These are phyloP conservation scores for Jordanella pulchra DNA, from an alignment of 2,797 vertebrate genomes.

Conservation along the genomic window DNA sequence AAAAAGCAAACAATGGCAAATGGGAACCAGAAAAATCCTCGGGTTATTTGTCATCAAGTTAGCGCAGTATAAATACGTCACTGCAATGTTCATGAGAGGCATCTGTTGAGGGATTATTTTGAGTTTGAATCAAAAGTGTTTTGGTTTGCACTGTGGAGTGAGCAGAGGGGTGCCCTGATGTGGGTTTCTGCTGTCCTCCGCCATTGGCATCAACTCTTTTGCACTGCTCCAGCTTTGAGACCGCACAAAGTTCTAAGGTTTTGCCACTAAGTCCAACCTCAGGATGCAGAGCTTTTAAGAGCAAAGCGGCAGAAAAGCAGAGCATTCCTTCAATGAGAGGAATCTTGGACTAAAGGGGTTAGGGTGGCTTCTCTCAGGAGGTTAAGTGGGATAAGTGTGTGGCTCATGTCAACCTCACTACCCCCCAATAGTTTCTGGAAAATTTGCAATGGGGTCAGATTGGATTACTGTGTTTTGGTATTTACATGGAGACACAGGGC, in stretches of 20 bases:
- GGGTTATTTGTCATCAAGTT: constrained; percentile 77
- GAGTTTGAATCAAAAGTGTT: constrained; percentile 49
- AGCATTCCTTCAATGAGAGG: constrained; percentile 67
- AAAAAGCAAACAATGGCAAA: constrained; percentile 68
- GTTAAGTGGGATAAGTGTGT: constrained; percentile 83
- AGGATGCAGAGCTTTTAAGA: constrained; percentile 61
- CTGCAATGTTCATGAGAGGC: constrained; percentile 38
- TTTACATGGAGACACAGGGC: constrained; percentile 81
- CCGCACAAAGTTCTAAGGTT: constrained; percentile 54
- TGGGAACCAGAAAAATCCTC: constrained; percentile 63
- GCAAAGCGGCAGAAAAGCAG: constrained; percentile 58
- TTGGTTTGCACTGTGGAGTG: constrained; percentile 32
- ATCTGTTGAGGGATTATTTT: constrained; percentile 36
- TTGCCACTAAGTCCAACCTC: constrained; percentile 54
- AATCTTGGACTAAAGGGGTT: constrained; percentile 68
- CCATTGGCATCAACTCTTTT: constrained; percentile 33
- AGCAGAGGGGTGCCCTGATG: constrained; percentile 47
- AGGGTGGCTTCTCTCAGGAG: constrained; percentile 77
- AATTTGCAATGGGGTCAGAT: constrained; percentile 81
- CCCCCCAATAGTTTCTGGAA: constrained; percentile 78
- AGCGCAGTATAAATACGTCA: constrained; percentile 63
- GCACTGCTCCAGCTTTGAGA: constrained; percentile 50
- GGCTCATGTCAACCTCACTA: constrained; percentile 77
- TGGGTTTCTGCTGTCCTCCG: constrained; percentile 57
- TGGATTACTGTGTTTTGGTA: constrained; percentile 83